These are phyloP conservation scores for Cacatua alba DNA, from an alignment of 2,113 vertebrate genomes.

Conservation along the genomic window DNA sequence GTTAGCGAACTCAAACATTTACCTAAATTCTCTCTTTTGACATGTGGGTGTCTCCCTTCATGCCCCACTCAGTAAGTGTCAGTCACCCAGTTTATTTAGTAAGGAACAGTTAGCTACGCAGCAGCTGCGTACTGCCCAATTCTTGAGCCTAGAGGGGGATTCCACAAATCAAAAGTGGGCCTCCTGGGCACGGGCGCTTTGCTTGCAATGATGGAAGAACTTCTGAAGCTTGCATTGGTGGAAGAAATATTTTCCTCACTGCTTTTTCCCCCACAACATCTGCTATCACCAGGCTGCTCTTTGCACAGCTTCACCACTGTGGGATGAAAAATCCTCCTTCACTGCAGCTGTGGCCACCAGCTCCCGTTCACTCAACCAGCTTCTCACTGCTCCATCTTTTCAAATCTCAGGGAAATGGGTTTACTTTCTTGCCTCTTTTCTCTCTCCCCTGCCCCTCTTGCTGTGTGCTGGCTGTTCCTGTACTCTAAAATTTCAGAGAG, in stretches of 20 bases:
- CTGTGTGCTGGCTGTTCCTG: not conserved
- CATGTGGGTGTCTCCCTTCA: not conserved
- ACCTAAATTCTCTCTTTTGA: not conserved
- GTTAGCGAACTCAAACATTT: not conserved
- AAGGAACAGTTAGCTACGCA: not conserved
- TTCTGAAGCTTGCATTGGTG: not conserved
- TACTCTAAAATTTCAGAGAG: not conserved
- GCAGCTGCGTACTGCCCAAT: not conserved
- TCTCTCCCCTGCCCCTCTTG: not conserved
- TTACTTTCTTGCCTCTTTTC: not conserved
- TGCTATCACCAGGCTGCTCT: not conserved
- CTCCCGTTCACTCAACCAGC: not conserved
- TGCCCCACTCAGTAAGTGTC: not conserved
- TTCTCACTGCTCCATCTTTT: not conserved
- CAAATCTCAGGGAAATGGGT: not conserved
- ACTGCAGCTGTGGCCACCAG: not conserved
- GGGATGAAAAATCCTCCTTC: not conserved
- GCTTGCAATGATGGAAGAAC: not conserved
- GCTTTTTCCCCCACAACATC: not conserved
- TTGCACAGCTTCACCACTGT: not conserved
- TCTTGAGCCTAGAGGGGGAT: not conserved
- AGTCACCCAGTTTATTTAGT: not conserved
- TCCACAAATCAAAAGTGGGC: not conserved
- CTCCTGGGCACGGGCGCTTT: not conserved
- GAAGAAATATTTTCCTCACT: not conserved